Percentiles rank a stretch among this genome's conserved stretches.
Conservation (phyloP, 2,888 invertebrate species). For the Parelbella ahira region DNA sequence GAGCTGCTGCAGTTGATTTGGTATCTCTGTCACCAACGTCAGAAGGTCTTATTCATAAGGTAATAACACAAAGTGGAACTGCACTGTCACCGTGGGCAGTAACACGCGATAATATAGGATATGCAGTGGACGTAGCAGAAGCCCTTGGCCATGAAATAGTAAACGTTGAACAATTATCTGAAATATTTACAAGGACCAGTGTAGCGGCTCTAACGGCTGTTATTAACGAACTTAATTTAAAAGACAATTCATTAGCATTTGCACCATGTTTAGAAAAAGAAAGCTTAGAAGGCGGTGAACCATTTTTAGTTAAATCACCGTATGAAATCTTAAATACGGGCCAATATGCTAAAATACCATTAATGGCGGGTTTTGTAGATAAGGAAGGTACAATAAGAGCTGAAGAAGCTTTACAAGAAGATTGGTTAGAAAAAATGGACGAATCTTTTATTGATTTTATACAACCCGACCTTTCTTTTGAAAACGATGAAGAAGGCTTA, state of each 20-base stretch:
- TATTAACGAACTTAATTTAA: constrained; percentile 61
- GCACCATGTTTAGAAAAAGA: constrained; percentile 64
- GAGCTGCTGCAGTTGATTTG: constrained; percentile 80
- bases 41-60: constrained; percentile 55
- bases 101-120: constrained; percentile 55
- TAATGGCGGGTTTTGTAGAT: constrained; percentile 63
- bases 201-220: constrained; percentile 57
- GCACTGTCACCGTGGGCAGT: constrained; percentile 72
- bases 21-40: constrained; percentile 60
- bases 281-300: constrained; percentile 38
- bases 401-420: constrained; percentile 44
- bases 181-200: constrained; percentile 52
- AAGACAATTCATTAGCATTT: constrained; percentile 63
- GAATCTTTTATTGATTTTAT: constrained; percentile 53
- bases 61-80: constrained; percentile 63
- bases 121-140: constrained; percentile 58
- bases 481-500: constrained; percentile 38
- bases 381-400: constrained; percentile 64
- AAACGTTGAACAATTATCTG: constrained; percentile 46
- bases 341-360: constrained; percentile 52
- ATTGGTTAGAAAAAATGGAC: constrained; percentile 61
- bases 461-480: constrained; percentile 57
- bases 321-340: constrained; percentile 44
- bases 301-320: constrained; percentile 57
- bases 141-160: constrained; percentile 55